Evolutionary conservation across 2,888 invertebrate species (phyloP), one percentile per base, ranked within the genome.

Genomic region (Apodemia duryi): DNA sequence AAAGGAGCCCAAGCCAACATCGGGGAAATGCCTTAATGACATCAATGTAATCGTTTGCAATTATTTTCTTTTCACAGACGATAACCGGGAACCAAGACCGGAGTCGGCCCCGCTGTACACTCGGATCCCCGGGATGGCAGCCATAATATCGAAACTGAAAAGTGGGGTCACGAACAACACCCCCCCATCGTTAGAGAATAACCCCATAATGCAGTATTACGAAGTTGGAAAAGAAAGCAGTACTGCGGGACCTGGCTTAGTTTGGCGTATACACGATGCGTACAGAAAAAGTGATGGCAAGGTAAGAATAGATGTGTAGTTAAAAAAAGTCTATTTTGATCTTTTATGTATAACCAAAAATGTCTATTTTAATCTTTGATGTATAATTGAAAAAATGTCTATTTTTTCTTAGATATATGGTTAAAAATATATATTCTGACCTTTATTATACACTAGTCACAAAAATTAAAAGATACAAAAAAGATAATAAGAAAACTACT

Each of bases 201-300:
- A 97, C 86, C 97, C 98, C 52, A 97, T 98, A 78, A 94, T 95
- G 80, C 95, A 97, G 79, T 95, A 95, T 87, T 98, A 96, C 86
- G 97, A 97, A 74, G 95, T 98, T 71, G 97, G 97, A 64, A 95
- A 96, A 77, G 96, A 96, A 80, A 92, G 93, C 65, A 95, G 95
- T 66, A 95, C 95, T 67, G 96, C 95, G 2, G 98, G 98, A 0
- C 98, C 98, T 0, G 98, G 98, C 76, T 93, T 97, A 72, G 95
- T 97, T 62, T 98, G 98, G 98, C 95, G 95, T 78, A 96, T 98
- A 70, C 96, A 97, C 83, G 98, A 98, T 74, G 98, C 97, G 1
- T 95, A 95, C 78, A 93, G 97, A 74, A 97, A 97, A 85, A 95
- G 94, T 71, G 98, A 98, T 78, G 96, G 96, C 74, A 96, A 96